These are phyloP conservation scores for Actinemys pallida DNA, from an alignment of 2,113 vertebrate species.

Conservation along the genomic window DNA sequence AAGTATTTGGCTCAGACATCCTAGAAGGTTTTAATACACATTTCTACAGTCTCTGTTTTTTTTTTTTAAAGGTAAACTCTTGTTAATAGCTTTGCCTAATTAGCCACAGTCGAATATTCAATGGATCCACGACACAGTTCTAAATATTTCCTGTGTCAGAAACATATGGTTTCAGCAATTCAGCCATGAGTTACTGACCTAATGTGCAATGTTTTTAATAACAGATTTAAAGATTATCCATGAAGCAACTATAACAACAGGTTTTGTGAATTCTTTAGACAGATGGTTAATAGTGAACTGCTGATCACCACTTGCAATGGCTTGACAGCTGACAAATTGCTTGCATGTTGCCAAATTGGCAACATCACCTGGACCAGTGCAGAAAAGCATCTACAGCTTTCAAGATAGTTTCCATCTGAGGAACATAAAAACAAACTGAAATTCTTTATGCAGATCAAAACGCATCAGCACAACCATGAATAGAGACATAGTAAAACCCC, in stretches of 20 bases:
- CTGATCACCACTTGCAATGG: slow-evolving; percentile 12
- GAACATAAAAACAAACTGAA: background rate
- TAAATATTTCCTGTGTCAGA: background rate
- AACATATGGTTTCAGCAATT: background rate
- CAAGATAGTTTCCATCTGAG: background rate
- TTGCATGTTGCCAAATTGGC: slow-evolving; percentile 40
- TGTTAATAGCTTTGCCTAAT: slow-evolving; percentile 23
- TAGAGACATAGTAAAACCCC: background rate
- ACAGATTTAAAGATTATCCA: background rate
- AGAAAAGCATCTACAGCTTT: slow-evolving; percentile 43
- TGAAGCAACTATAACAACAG: background rate
- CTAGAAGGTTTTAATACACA: background rate
- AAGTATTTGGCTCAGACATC: background rate
- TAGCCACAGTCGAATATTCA: background rate
- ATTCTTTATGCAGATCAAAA: slow-evolving; percentile 50
- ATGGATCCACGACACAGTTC: background rate
- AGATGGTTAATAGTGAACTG: slow-evolving; percentile 43
- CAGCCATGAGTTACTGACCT: background rate
- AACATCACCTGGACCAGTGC: background rate
- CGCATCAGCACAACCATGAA: slow-evolving; percentile 12
- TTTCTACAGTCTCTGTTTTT: background rate
- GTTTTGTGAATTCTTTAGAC: slow-evolving; percentile 27
- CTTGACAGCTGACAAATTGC: slow-evolving; percentile 39
- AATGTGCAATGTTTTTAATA: slow-evolving; percentile 32
- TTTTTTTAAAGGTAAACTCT: background rate